These are phyloP conservation scores for Drosophila parvula DNA, from an alignment of 1,140 invertebrate species.

Conservation along the genomic window DNA sequence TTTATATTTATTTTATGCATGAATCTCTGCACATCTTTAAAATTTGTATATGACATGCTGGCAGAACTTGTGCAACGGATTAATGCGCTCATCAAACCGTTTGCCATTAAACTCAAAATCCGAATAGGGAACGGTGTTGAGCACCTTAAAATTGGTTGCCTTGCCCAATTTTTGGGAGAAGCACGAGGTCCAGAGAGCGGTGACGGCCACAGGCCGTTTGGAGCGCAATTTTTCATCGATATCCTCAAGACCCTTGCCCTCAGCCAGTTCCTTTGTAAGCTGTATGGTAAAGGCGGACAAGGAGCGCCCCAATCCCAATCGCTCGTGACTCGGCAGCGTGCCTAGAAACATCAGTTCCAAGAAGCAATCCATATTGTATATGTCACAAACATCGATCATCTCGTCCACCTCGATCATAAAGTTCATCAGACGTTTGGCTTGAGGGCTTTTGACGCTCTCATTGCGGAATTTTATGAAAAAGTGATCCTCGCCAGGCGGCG, in stretches of 20 bases:
- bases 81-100: constrained; percentile 85
- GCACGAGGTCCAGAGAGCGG: constrained; percentile 86
- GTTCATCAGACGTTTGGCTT: constrained; percentile 85
- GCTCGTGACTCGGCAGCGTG: constrained; percentile 84
- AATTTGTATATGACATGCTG: constrained; percentile 61
- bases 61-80: constrained; percentile 59
- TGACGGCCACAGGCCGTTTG: constrained; percentile 85
- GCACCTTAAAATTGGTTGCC: constrained; percentile 85
- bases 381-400: constrained; percentile 86
- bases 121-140: constrained; percentile 84
- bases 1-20: not conserved
- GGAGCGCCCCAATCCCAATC: constrained; percentile 85
- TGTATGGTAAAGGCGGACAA: constrained; percentile 85
- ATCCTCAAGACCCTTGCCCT: constrained; percentile 84
- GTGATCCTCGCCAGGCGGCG: constrained; percentile 84
- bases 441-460: constrained; percentile 85
- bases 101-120: constrained; percentile 86
- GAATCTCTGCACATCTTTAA: not conserved
- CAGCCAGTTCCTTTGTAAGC: constrained; percentile 85
- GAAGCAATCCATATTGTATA: constrained; percentile 86
- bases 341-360: constrained; percentile 88
- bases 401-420: constrained; percentile 87
- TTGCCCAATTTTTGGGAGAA: constrained; percentile 86
- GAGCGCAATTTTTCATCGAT: constrained; percentile 84
- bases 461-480: constrained; percentile 86